A percentile compares a stretch with the other conserved stretches of the same genome.
Conservation (phyloP, 2,113 vertebrate genomes). For the Riparia riparia region DNA sequence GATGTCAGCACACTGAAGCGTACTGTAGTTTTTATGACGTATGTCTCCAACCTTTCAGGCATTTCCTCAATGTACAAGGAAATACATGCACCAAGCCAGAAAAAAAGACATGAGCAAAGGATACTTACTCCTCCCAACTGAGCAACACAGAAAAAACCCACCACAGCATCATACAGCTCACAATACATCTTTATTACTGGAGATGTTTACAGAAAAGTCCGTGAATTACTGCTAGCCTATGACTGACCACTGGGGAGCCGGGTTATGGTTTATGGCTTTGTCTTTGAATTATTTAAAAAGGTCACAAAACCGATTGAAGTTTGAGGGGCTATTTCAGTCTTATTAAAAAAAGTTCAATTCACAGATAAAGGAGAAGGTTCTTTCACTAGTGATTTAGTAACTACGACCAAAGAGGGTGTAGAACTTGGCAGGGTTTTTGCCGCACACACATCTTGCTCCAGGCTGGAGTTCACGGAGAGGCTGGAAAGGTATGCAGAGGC, state of each 20-base stretch:
- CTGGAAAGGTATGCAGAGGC: constrained; percentile 94
- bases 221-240: constrained; percentile 64
- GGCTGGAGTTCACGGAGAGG: constrained; percentile 85
- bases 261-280: constrained; percentile 44
- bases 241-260: constrained; percentile 19
- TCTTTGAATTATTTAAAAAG: constrained; percentile 72
- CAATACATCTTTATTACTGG: constrained; percentile 79
- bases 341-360: constrained; percentile 48
- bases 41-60: background rate
- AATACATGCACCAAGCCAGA: background rate
- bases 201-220: constrained; percentile 79
- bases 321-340: constrained; percentile 54
- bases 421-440: constrained; percentile 88
- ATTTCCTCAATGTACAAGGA: background rate
- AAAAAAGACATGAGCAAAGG: background rate
- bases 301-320: constrained; percentile 65
- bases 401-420: constrained; percentile 98
- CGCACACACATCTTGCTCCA: constrained; percentile 86
- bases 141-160: background rate
- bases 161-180: constrained; percentile 37
- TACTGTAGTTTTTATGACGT: background rate
- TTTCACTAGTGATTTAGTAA: constrained; percentile 78
- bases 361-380: constrained; percentile 36
- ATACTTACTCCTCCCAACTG: background rate
- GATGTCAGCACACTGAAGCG: background rate